A percentile compares a stretch with the other conserved stretches of the same genome.
Evolutionary conservation across 2,113 vertebrate genomes (phyloP).

Genomic region (Nycticorax nycticorax): DNA sequence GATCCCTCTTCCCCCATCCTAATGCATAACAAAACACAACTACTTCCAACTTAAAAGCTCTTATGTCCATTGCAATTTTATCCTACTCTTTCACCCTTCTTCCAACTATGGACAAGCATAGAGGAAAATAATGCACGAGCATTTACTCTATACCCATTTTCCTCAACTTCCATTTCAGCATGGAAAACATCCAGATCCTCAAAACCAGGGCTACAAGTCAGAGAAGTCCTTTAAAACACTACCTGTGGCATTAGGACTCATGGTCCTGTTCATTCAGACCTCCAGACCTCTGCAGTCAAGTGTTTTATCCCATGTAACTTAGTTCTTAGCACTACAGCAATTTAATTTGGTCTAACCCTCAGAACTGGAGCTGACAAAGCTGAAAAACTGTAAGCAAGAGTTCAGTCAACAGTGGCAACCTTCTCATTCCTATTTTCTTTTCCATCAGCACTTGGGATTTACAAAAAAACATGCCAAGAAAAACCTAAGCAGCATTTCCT

Average conservation of each 20-base stretch:
- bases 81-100: background rate
- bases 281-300: background rate
- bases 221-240: background rate
- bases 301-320: accelerated
- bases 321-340: background rate
- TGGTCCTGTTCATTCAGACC: background rate
- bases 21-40: background rate
- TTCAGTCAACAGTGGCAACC: background rate
- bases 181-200: background rate
- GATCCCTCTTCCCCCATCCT: background rate
- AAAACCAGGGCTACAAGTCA: background rate
- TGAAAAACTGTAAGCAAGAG: background rate
- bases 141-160: too few species aligned
- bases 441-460: background rate
- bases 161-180: background rate
- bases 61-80: background rate
- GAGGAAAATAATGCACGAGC: background rate
- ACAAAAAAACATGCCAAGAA: background rate
- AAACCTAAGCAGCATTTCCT: background rate
- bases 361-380: background rate
- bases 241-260: background rate
- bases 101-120: background rate
- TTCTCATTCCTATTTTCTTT: too few species aligned
- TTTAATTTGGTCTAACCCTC: background rate
- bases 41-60: background rate